Conservation (phyloP, 2,113 vertebrate species). For the Cromileptes altivelis region DNA sequence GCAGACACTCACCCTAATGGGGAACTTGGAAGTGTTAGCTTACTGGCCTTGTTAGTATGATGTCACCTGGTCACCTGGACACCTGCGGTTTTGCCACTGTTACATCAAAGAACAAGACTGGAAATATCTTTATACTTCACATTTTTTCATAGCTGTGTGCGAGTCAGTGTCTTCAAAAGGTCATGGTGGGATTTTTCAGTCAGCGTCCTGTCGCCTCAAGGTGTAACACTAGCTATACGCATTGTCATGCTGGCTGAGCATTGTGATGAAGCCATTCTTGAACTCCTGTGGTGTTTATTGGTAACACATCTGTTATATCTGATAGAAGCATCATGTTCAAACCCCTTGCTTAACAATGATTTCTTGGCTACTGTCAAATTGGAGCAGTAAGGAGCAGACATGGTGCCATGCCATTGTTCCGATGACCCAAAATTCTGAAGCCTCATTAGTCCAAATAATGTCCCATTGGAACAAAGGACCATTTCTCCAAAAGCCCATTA, state of each 20-base stretch:
- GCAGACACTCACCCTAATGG: conserved; percentile 7
- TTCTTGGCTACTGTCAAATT: not conserved
- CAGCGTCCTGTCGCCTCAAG: not conserved
- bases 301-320: no score
- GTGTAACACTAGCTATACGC: not conserved
- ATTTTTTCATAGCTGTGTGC: not conserved
- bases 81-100: not conserved
- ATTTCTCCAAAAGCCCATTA: no score
- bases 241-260: not conserved
- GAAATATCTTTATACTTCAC: not conserved
- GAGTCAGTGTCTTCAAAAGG: not conserved
- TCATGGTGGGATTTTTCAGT: not conserved
- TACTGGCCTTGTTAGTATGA: not conserved
- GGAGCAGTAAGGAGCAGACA: not conserved
- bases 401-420: no score
- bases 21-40: conserved; percentile 7
- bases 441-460: no score
- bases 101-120: not conserved
- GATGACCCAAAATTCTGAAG: no score
- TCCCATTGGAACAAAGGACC: no score
- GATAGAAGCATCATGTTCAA: not conserved
- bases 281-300: no score
- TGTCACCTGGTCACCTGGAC: not conserved
- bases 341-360: not conserved
- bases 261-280: no score